phyloP scores from a whole-genome alignment of 2,888 invertebrate species.

The Euclidia mi region DNA sequence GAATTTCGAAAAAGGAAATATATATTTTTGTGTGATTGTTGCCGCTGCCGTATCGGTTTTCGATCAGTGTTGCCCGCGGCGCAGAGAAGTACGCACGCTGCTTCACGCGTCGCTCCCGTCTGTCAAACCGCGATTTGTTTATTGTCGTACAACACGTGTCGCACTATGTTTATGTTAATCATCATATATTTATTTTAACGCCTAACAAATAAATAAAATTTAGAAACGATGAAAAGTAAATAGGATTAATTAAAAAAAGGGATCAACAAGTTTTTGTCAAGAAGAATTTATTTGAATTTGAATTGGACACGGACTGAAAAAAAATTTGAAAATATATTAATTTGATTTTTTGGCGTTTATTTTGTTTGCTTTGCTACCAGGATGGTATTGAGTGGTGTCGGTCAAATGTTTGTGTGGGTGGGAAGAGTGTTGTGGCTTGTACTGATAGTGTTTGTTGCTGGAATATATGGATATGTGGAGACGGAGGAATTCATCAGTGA shows the following conservation, averaged over 20 bases:
- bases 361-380: conserved; percentile 24
- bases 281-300: conserved; percentile 36
- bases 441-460: conserved; percentile 71
- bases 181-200: conserved; percentile 29
- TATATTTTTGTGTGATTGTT: conserved; percentile 60
- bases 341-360: conserved; percentile 26
- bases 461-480: conserved; percentile 83
- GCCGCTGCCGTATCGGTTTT: conserved; percentile 72
- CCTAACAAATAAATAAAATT: conserved; percentile 19
- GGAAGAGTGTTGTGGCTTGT: conserved; percentile 55
- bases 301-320: conserved; percentile 34
- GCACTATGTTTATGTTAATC: conserved; percentile 46
- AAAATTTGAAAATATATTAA: conserved; percentile 32
- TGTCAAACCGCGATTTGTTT: conserved; percentile 69
- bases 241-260: conserved; percentile 40
- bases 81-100: conserved; percentile 73
- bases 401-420: conserved; percentile 47
- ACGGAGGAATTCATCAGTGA: conserved; percentile 89
- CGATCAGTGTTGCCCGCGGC: conserved; percentile 79
- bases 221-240: conserved; percentile 26
- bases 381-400: conserved; percentile 45
- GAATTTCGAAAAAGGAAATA: conserved; percentile 36
- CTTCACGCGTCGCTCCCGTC: conserved; percentile 51
- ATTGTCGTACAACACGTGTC: conserved; percentile 68
- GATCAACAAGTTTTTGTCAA: conserved; percentile 45